Evolutionary conservation across 2,797 vertebrate species (phyloP), one percentile per base, ranked within the genome.

Genomic region (Choloepus didactylus): DNA sequence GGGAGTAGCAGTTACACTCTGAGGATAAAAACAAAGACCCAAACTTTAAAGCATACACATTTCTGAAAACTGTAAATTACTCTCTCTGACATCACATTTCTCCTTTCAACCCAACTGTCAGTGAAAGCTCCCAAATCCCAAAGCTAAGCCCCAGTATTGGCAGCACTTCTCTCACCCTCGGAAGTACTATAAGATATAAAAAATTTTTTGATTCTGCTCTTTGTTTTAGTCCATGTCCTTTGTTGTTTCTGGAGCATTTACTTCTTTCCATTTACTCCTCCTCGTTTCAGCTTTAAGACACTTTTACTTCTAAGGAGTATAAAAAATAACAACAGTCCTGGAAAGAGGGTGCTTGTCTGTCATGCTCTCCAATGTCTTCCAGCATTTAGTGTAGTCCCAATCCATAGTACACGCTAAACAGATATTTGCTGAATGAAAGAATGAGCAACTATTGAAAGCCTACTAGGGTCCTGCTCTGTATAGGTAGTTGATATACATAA

Each of bases 1-100:
- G 64, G 5, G 97, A 98, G 86, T 98, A 93, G 93, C 98, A 99
- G 31, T 49, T 95, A 96, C 98, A 99, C 6, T 82, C 99, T 99
- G 91, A 54, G 87, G 4, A 51, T 1, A 46, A 44, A 2, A 79
- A 92, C 91, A 95, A 79, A 87, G 4, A 62, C 54, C 2, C 0
- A 41, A 31, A 3, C 54, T 85, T 77, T 35, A 60, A 70, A 1
- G 9, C 16, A 41, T 10, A 7, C 12, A 46, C 3, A 2, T 23
- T 27, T 27, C 77, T 73, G 77, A 54, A 82, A 87, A 82, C 4
- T 11, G 21, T 49, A 16, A 59, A 6, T 75, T 54, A 73, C 64
- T 80, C 75, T 69, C 31, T 62, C 92, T 91, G 72, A 59, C 94
- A 44, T 3, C 18, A 12, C 0, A 5, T 3, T 76, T 54, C 51